Percentiles rank a stretch among this genome's conserved stretches.
phyloP scores from a whole-genome alignment of 1,140 invertebrate species.

The Himalopsyche phryganea region DNA sequence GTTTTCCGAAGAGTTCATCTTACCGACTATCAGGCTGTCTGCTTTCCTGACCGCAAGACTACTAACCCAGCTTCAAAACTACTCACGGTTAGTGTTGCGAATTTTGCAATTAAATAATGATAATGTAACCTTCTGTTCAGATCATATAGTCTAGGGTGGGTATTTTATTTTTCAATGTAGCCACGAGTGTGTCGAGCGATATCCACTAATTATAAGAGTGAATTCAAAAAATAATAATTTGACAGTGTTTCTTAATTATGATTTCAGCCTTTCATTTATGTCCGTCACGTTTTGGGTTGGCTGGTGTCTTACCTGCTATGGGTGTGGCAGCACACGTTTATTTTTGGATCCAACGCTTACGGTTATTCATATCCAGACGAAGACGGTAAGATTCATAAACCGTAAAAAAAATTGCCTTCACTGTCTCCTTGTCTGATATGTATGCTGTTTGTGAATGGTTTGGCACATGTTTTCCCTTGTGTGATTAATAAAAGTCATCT shows the following conservation, averaged over 20 bases:
- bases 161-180: no score
- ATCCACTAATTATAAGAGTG: no score
- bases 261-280: conserved; percentile 27
- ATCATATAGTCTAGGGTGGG: no score
- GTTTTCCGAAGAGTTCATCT: conserved; percentile 75
- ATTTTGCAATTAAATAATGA: no score
- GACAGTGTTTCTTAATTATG: conserved; percentile 4
- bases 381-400: conserved; percentile 24
- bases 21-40: conserved; percentile 88
- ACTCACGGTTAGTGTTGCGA: conserved; percentile 57
- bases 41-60: conserved; percentile 63
- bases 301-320: conserved; percentile 25
- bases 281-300: conserved; percentile 21
- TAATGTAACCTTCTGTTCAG: no score
- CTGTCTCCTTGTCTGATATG: not conserved
- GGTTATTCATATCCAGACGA: conserved; percentile 28
- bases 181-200: no score
- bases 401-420: not conserved
- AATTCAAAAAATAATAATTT: no score
- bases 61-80: conserved; percentile 59
- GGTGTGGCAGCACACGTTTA: conserved; percentile 23
- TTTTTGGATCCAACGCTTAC: conserved; percentile 15
- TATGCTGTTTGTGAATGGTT: not conserved
- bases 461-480: not conserved
- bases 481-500: not conserved